Base-by-base conservation (phyloP, 2,113 vertebrate genomes). In the Platysternon megacephalum region DNA sequence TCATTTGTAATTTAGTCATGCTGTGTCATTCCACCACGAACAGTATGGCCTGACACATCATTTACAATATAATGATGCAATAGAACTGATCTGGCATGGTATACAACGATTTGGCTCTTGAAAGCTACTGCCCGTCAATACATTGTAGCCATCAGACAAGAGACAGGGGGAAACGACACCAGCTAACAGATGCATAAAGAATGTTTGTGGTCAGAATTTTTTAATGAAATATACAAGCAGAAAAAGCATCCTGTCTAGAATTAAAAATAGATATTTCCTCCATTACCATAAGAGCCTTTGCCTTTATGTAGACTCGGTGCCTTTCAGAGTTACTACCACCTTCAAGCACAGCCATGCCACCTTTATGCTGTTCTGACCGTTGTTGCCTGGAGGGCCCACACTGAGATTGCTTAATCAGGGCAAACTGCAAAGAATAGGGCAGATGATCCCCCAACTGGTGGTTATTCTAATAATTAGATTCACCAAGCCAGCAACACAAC, bases 1-100 rank as follows among this genome's bases (percentile, higher is more conserved):
- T 92, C 17, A 76, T 87, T 94, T 84, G 42, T 68, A 61, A 61
- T 93, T 93, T 88, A 91, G 81, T 84, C 90, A 88, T 1, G 2
- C n/a, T 68, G n/a, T 85, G 84, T 88, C 56, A 51, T 93, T 94
- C 85, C 51, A 91, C 82, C 29, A 8, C 4, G 90, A 83, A 21
- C 4, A 91, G 88, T 89, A 39, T 6, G 29, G 58, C 53, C 24
- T 89, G 82, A 55, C 42, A 82, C 0, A 0, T 76, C 85, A 21
- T 85, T 92, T 92, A 90, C 11, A 55, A 6, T 76, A 39, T 17
- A 82, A 49, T 28, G 17, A 85, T 79, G n/a, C 11, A 81, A 81
- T 1, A 89, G 49, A 79, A 92, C 89, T 86, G 95, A 89, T 3
- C 5, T 82, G 42, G 6, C 26, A 51, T 29, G 3, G 8, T 82